These are phyloP conservation scores for Alloscopus bannaensis DNA, from an alignment of 2,888 invertebrate genomes.

Conservation along the genomic window DNA sequence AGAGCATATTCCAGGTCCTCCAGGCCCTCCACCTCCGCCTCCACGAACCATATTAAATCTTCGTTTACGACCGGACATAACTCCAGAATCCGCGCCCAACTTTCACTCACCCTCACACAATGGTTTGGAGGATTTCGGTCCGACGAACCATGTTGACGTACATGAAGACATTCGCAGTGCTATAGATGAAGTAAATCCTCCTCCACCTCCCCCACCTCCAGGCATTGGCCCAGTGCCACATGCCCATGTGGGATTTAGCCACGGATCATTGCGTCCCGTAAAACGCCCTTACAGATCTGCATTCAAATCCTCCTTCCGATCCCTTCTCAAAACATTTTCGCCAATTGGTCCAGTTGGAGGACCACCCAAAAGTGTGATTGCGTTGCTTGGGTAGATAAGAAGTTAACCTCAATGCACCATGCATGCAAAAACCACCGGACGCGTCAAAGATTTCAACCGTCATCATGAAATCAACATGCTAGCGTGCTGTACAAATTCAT, in stretches of 20 bases:
- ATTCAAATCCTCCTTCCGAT: conserved; percentile 43
- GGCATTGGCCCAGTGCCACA: conserved; percentile 19
- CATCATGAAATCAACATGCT: neutral
- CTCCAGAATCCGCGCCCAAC: conserved; percentile 31
- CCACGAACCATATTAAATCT: conserved; percentile 55
- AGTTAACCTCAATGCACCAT: neutral
- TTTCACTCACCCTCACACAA: conserved; percentile 30
- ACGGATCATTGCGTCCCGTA: conserved; percentile 15
- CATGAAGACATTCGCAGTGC: conserved; percentile 48
- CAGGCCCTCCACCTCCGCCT: conserved; percentile 47
- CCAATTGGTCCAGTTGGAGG: conserved; percentile 36
- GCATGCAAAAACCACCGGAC: conserved; percentile 35
- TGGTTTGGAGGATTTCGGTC: conserved; percentile 30
- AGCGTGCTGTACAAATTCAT: no score
- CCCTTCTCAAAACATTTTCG: conserved; percentile 52
- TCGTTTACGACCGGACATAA: neutral
- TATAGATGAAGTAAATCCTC: conserved; percentile 38
- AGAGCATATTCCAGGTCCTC: conserved; percentile 23
- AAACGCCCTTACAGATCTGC: conserved; percentile 54
- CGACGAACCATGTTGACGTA: conserved; percentile 14
- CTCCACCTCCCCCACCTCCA: conserved; percentile 45
- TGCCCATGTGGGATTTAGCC: conserved; percentile 16
- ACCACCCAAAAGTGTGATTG: conserved; percentile 40
- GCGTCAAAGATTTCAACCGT: conserved; percentile 4
- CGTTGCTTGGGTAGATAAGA: conserved; percentile 32